A percentile compares a stretch with the other conserved stretches of the same genome.
Conservation (phyloP, 2,888 invertebrate genomes). For the Cephus sareptanus region DNA sequence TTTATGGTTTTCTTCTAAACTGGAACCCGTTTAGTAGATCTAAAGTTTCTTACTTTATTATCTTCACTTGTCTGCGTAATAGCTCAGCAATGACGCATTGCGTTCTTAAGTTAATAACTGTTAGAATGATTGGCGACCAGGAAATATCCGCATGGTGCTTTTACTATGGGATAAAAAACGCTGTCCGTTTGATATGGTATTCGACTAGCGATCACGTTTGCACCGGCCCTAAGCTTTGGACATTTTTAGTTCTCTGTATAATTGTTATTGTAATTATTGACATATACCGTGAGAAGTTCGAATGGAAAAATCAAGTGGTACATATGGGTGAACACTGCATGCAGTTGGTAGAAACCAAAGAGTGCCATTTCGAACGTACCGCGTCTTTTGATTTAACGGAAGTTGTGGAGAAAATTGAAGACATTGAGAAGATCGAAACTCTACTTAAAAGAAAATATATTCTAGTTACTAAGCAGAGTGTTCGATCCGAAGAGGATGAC, state of each 20-base stretch:
- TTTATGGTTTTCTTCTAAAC: slow-evolving; percentile 11
- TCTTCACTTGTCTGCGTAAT: slow-evolving; percentile 17
- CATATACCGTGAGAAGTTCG: slow-evolving; percentile 7
- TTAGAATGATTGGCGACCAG: slow-evolving; percentile 22
- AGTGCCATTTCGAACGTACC: slow-evolving; percentile 9
- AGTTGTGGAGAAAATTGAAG: slow-evolving; percentile 13
- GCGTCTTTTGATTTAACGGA: slow-evolving; percentile 20
- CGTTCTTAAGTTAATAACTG: slow-evolving; percentile 18
- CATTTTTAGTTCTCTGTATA: slow-evolving; percentile 13
- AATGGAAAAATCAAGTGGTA: not conserved
- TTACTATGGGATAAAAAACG: slow-evolving; percentile 16
- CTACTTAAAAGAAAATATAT: slow-evolving; percentile 20
- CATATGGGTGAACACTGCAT: slow-evolving; percentile 18
- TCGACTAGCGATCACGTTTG: slow-evolving; percentile 14
- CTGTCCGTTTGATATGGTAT: slow-evolving; percentile 5
- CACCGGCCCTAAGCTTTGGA: slow-evolving; percentile 21
- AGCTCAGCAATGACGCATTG: slow-evolving; percentile 18
- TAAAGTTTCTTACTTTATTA: slow-evolving; percentile 12
- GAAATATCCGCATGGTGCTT: slow-evolving; percentile 29
- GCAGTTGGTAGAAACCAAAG: slow-evolving; percentile 17
- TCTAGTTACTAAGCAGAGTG: not conserved
- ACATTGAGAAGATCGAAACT: slow-evolving; percentile 24
- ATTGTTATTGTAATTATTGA: slow-evolving; percentile 10
- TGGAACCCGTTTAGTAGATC: slow-evolving; percentile 5
- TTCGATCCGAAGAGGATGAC: too few relatives aligned